Conservation (phyloP, 2,113 vertebrate genomes). For the Hippocampus comes region DNA sequence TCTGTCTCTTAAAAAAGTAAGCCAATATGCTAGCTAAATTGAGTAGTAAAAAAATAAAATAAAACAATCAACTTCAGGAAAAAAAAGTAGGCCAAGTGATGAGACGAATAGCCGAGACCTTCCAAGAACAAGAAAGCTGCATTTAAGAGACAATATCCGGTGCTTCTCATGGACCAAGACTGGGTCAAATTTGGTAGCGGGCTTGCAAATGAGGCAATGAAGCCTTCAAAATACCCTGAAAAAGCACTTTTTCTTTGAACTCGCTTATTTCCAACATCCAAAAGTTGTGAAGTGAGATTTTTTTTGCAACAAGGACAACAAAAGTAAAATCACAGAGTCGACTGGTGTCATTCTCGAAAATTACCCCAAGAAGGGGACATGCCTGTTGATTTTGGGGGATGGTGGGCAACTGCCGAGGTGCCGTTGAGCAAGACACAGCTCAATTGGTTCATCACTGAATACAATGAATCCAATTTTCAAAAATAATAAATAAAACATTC, state of each 20-base stretch:
- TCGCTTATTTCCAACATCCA: not conserved
- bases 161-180: no score
- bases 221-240: not conserved
- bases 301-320: not conserved
- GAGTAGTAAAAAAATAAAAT: not conserved
- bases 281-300: not conserved
- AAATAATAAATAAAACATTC: no score
- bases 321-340: not conserved
- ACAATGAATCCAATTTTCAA: no score
- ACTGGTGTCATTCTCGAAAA: not conserved
- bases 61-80: not conserved
- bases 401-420: no score
- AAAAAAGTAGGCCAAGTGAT: not conserved
- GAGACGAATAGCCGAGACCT: not conserved
- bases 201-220: not conserved
- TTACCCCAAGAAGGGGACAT: no score
- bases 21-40: not conserved
- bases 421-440: no score
- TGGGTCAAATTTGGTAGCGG: not conserved
- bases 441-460: no score
- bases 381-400: no score
- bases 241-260: not conserved
- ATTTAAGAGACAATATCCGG: not conserved
- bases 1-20: no score
- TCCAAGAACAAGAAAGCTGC: not conserved